Conservation (phyloP, 2,888 invertebrate species). For the Epinotia brunnichana region DNA sequence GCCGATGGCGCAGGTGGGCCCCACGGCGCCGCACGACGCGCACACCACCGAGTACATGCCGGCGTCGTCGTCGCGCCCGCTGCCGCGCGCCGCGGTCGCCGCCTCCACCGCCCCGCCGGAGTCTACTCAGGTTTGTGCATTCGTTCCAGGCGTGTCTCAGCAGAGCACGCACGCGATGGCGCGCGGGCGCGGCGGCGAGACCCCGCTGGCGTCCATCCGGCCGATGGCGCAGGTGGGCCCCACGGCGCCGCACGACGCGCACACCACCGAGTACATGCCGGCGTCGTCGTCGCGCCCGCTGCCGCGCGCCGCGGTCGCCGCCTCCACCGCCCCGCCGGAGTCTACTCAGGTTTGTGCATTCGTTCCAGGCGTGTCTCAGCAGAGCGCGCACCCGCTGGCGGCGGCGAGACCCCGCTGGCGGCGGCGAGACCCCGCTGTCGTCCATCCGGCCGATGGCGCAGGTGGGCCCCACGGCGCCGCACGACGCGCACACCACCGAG, state of each 20-base stretch:
- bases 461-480: constrained; percentile 91
- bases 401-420: constrained; percentile 64
- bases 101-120: constrained; percentile 85
- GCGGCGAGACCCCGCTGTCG: constrained; percentile 84
- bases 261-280: constrained; percentile 91
- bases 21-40: constrained; percentile 87
- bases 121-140: constrained; percentile 64
- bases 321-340: constrained; percentile 84
- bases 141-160: too few species aligned
- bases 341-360: constrained; percentile 62
- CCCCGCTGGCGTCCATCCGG: constrained; percentile 91
- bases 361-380: too few species aligned
- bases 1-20: constrained; percentile 93
- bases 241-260: constrained; percentile 86
- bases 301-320: constrained; percentile 86
- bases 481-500: constrained; percentile 86
- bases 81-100: constrained; percentile 85
- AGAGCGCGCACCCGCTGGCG: constrained; percentile 56
- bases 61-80: constrained; percentile 89
- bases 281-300: constrained; percentile 89
- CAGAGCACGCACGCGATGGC: too few species aligned
- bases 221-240: constrained; percentile 94
- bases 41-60: constrained; percentile 92
- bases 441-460: constrained; percentile 96
- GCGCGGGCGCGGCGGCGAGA: too few species aligned